phyloP scores from a whole-genome alignment of 2,113 vertebrate species.

The Pangasianodon gigas region DNA sequence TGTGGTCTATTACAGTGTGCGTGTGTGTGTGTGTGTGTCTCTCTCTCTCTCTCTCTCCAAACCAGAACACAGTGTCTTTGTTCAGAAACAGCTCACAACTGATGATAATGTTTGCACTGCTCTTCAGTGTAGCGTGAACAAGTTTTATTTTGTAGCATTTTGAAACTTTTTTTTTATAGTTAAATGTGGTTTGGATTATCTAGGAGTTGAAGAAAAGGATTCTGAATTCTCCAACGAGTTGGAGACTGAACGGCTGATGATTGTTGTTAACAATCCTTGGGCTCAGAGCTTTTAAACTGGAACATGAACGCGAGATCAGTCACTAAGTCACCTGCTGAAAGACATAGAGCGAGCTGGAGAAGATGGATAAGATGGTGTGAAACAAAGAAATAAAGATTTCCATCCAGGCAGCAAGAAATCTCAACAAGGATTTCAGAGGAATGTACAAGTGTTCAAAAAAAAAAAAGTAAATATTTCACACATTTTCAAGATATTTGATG shows the following conservation, averaged over 20 bases:
- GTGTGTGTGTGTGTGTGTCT: background rate
- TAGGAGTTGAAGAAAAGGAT: conserved; percentile 37
- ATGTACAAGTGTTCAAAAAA: background rate
- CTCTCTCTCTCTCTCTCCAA: conserved; percentile 6
- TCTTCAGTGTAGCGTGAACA: conserved; percentile 24
- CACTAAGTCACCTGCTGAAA: conserved; percentile 24
- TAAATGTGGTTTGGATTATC: conserved; percentile 69
- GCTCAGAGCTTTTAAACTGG: background rate
- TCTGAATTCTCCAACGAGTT: background rate
- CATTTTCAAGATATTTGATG: background rate
- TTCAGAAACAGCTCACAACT: conserved; percentile 54
- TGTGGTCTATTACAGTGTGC: background rate
- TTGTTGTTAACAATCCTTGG: background rate
- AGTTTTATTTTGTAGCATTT: conserved; percentile 39
- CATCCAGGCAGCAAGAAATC: conserved; percentile 14
- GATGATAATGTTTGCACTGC: conserved; percentile 56
- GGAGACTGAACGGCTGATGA: background rate
- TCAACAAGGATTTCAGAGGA: background rate
- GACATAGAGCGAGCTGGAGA: background rate
- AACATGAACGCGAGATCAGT: background rate
- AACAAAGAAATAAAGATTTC: conserved; percentile 47
- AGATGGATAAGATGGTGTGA: background rate
- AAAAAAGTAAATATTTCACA: background rate
- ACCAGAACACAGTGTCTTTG: conserved; percentile 61
- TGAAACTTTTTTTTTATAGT: background rate